These are phyloP conservation scores for Phyllostomus discolor DNA, from an alignment of 2,113 vertebrate species.

Conservation along the genomic window DNA sequence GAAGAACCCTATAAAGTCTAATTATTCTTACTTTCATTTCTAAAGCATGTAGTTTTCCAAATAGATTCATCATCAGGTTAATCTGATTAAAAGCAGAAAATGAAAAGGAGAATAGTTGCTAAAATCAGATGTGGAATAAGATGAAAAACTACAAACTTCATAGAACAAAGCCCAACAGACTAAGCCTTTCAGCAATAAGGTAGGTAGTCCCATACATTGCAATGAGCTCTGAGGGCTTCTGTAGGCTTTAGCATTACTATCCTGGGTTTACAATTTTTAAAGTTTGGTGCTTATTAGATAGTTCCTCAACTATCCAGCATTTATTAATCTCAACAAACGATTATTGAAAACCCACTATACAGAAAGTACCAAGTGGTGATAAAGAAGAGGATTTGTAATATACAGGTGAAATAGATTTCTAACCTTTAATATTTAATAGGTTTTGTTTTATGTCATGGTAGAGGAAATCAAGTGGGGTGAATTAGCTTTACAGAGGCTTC, in stretches of 20 bases:
- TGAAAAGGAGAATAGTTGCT: neutral
- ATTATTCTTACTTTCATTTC: constrained; percentile 12
- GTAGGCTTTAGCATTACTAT: neutral
- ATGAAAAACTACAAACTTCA: constrained; percentile 7
- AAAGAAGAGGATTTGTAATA: neutral
- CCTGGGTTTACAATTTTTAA: neutral
- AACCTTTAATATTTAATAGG: neutral
- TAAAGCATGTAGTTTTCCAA: neutral
- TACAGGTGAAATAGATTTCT: neutral
- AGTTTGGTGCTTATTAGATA: neutral
- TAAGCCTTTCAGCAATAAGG: neutral
- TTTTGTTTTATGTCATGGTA: neutral
- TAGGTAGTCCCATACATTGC: neutral
- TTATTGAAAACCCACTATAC: neutral
- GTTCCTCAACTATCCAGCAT: constrained; percentile 8
- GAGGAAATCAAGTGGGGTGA: neutral
- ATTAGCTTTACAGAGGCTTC: constrained; percentile 26
- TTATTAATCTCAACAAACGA: constrained; percentile 33
- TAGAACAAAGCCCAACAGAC: constrained; percentile 1
- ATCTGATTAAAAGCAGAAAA: neutral
- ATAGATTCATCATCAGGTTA: neutral
- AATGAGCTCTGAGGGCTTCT: neutral
- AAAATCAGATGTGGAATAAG: constrained; percentile 5
- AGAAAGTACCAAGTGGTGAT: neutral
- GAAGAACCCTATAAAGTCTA: neutral